Base-by-base conservation (phyloP, 2,888 invertebrate genomes). In the Crioceris asparagi region DNA sequence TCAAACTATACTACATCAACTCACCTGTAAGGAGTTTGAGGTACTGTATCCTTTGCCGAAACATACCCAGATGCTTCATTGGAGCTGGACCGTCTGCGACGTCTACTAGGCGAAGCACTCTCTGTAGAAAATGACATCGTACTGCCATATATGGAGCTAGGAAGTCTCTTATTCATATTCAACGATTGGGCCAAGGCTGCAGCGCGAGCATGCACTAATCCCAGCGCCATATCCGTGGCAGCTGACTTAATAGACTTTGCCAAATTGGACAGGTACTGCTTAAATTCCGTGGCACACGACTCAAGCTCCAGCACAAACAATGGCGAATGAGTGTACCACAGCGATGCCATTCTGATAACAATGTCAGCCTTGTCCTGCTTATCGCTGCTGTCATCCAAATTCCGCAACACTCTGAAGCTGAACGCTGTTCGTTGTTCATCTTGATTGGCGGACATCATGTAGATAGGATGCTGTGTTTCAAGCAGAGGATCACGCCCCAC, bases 321-420 rank as follows among this genome's bases (percentile, higher is more conserved):
- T 1, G 90, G 85, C 35, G 88, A 90, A 66, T 96, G 94, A 3
- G 87, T 87, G 68, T 93, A 94, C 75, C 88, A 88, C 39, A 94
- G 83, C 23, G 90, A 86, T 2, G 90, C 91, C 77, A 92, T 84
- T 55, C 79, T 71, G 47, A 81, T 56, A 3, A 49, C 56, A 14
- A 64, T 55, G 37, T 62, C 59, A 4, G 63, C 63, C 7, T 50
- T 47, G 39, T 61, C 61, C 29, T 47, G 49, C 19, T 43, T 45
- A 11, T 47, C 41, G 8, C 36, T 31, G 7, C 36, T 35, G 19
- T 44, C 36, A 19, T 47, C 43, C 16, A 55, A 39, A 38, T 54
- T 66, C 21, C 67, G 56, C 10, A 61, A 61, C 0, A 70, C 62
- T 18, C 64, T 64, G 46, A 77, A 76, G 41, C 71, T 68, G 40